Base-by-base conservation (phyloP, 2,888 invertebrate genomes). In the Drosophila borealis region DNA sequence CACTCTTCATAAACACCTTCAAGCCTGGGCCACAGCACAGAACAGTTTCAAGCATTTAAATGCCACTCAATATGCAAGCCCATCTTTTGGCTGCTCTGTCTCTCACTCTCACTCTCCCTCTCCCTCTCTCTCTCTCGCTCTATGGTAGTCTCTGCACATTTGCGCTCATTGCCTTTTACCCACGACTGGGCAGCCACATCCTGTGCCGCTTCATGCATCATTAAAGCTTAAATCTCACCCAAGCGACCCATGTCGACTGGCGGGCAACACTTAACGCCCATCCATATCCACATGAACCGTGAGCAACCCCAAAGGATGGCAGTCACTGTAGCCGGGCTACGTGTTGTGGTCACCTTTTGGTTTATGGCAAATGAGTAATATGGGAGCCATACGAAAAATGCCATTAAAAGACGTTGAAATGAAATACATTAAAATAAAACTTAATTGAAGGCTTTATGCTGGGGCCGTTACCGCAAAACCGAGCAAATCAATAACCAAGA, bases 221-320 rank as follows among this genome's bases (percentile, higher is more conserved):
- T 85, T 85, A 84, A 85, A 85, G 84, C 89, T 89, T 88, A 88
- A 85, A 85, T 89, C 85, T 88, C 85, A 85, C 85, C 89, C 88
- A 82, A 69, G 81, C 79, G 87, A 81, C 82, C 82, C 82, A 87
- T 84, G 88, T 82, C 82, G 81, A 84, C 60, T 69, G 77, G 57
- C 84, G 84, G 79, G 69, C 80, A 82, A 85, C 82, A 87, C 82
- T 82, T 82, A 88, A 88, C 77, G 70, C 70, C 65, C 77, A 63
- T 63, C 63, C 53, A 60, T 44, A 42, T 36, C 14, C 51, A 56
- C 49, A 65, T 19, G 19, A 21, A 46, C 21, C 34, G 45, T 19
- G 46, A 44, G 45, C 66, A 51, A 57, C 53, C 74, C 78, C 49
- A 74, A 54, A 63, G 70, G 65, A 63, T 67, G 70, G 41, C 61